Evolutionary conservation across 2,113 vertebrate species (phyloP).

Genomic region (Sisor rabdophorus): DNA sequence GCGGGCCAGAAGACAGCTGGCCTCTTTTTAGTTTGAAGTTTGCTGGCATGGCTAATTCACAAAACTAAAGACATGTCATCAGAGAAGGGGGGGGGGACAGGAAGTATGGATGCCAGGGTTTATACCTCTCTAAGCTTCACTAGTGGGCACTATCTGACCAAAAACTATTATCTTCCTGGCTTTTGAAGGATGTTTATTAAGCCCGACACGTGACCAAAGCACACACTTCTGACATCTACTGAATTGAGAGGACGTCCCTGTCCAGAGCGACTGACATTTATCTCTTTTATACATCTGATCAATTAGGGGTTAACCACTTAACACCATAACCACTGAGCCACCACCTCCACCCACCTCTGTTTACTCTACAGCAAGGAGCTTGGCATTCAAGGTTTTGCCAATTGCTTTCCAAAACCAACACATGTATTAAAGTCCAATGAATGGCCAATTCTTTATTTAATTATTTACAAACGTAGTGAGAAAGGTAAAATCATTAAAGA

Average conservation of each 20-base stretch:
- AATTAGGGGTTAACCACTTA: too few relatives aligned
- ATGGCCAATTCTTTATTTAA: too few relatives aligned
- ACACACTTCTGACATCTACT: neutral
- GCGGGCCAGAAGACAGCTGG: conserved; percentile 78
- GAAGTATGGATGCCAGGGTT: conserved; percentile 51
- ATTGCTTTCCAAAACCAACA: neutral
- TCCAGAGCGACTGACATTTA: too few relatives aligned
- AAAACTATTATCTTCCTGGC: conserved; percentile 58
- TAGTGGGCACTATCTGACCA: conserved; percentile 63
- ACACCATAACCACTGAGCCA: too few relatives aligned
- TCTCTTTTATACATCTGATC: too few relatives aligned
- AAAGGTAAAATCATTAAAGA: too few relatives aligned
- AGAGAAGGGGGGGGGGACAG: conserved; percentile 53
- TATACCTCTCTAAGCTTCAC: conserved; percentile 72
- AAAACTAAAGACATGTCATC: conserved; percentile 71
- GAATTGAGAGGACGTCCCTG: too few relatives aligned
- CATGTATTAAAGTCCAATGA: neutral
- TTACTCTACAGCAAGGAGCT: neutral
- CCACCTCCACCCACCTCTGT: too few relatives aligned
- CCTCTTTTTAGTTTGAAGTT: conserved; percentile 77
- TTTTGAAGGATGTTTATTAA: conserved; percentile 54
- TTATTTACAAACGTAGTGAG: too few relatives aligned
- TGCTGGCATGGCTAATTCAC: conserved; percentile 74
- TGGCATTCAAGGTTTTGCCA: neutral
- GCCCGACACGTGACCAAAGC: conserved; percentile 19